Percentiles rank a stretch among this genome's conserved stretches.
phyloP scores from a whole-genome alignment of 2,113 vertebrate species.

The Trematocara zebra region DNA sequence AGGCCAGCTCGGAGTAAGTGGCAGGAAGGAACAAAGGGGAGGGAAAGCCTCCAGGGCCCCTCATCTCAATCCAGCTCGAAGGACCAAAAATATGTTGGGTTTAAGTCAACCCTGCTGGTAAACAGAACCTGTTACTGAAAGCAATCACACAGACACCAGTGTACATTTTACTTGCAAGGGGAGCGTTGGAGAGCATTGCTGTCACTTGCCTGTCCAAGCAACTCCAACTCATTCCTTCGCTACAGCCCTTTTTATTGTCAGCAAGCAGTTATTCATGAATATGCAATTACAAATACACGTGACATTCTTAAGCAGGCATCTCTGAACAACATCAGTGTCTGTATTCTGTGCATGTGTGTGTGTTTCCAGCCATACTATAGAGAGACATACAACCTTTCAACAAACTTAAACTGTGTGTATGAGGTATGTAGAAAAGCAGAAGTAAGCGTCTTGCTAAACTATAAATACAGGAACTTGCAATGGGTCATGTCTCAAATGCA shows the following conservation, averaged over 20 bases:
- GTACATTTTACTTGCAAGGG: neutral
- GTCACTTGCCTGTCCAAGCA: neutral
- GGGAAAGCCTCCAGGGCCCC: neutral
- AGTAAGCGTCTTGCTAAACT: neutral
- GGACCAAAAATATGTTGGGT: neutral
- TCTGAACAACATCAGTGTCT: too few species aligned
- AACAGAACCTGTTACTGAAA: neutral
- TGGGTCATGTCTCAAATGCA: neutral
- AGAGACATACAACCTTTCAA: neutral
- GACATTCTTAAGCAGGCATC: fast-evolving
- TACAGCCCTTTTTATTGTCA: neutral
- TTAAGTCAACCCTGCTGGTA: neutral
- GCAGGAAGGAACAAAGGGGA: neutral
- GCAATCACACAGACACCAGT: neutral
- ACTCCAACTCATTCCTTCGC: neutral
- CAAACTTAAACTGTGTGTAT: neutral
- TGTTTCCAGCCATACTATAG: neutral
- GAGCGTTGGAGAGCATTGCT: neutral
- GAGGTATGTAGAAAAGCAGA: neutral
- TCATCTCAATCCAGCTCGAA: neutral
- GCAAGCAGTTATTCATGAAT: neutral
- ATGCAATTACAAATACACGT: neutral
- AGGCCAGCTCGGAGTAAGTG: fast-evolving
- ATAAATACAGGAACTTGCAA: neutral
- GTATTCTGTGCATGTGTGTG: neutral